Evolutionary conservation across 2,113 vertebrate species (phyloP).

Genomic region (Turnix velox): DNA sequence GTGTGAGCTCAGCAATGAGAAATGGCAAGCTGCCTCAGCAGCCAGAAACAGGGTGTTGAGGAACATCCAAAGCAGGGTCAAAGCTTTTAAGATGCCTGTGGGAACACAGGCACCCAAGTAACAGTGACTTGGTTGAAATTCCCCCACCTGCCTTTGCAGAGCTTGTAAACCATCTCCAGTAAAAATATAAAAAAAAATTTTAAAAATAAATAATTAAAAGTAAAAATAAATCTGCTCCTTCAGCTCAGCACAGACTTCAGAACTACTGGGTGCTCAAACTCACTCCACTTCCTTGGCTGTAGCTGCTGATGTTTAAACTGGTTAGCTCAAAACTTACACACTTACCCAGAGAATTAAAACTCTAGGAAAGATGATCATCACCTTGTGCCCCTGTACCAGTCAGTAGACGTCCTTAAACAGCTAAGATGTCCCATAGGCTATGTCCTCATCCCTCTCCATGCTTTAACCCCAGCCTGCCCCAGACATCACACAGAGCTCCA

Average conservation of each 20-base stretch:
- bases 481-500: background rate
- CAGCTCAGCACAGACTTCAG: background rate
- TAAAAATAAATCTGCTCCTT: background rate
- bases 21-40: background rate
- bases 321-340: background rate
- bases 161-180: background rate
- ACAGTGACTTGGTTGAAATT: background rate
- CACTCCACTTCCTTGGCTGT: rapidly evolving
- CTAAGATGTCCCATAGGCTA: background rate
- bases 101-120: background rate
- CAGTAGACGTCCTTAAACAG: background rate
- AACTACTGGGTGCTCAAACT: background rate
- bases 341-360: background rate
- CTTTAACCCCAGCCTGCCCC: background rate
- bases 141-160: background rate
- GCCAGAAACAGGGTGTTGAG: background rate
- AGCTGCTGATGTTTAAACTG: rapidly evolving
- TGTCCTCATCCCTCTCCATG: rapidly evolving
- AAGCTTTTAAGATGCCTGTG: background rate
- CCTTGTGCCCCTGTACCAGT: background rate
- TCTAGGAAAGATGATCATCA: background rate
- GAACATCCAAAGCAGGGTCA: background rate
- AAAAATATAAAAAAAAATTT: too few species aligned
- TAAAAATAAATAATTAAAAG: too few species aligned
- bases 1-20: background rate